phyloP scores from a whole-genome alignment of 2,113 vertebrate species.

The Nesoenas mayeri region DNA sequence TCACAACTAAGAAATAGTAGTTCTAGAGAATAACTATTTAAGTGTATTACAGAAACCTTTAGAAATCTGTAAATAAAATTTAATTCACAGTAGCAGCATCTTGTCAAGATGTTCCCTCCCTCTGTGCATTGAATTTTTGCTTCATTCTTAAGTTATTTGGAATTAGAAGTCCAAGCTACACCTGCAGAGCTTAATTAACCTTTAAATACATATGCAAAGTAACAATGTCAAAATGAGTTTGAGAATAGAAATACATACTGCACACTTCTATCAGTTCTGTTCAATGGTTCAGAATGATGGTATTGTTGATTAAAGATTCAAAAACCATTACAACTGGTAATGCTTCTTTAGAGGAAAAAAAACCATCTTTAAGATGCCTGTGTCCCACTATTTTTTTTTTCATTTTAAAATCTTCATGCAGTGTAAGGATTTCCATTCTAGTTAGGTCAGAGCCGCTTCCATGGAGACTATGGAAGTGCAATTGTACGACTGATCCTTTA shows the following conservation, averaged over 20 bases:
- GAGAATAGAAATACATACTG: neutral
- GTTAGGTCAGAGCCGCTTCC: neutral
- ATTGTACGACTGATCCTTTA: neutral
- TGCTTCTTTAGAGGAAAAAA: neutral
- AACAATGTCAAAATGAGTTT: neutral
- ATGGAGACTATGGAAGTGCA: fast-evolving
- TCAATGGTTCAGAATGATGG: neutral
- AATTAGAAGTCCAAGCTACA: neutral
- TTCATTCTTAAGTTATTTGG: neutral
- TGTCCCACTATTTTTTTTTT: no score
- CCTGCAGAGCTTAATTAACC: neutral
- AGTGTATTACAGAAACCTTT: neutral
- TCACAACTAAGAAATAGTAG: neutral
- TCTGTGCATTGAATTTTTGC: neutral
- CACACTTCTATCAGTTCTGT: neutral
- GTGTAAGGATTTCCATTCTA: neutral
- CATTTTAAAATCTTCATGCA: neutral
- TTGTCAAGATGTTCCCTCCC: neutral
- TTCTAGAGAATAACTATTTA: neutral
- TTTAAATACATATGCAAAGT: neutral
- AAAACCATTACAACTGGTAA: neutral
- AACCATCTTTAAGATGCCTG: neutral
- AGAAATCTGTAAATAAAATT: neutral
- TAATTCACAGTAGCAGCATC: neutral
- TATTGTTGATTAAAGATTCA: neutral